phyloP scores from a whole-genome alignment of 2,797 vertebrate genomes.

The Chaenodraco wilsoni region DNA sequence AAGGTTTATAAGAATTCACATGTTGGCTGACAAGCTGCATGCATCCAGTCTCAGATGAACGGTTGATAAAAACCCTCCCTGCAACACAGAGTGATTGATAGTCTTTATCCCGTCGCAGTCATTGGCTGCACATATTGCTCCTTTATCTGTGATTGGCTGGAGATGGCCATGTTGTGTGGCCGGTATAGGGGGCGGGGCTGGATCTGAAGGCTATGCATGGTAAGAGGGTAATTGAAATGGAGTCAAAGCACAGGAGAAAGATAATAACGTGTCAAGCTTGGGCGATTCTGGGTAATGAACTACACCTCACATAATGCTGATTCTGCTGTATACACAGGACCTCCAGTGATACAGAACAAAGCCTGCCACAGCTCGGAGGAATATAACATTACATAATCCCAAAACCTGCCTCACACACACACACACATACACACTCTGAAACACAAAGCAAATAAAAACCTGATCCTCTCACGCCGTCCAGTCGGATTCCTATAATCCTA shows the following conservation, averaged over 20 bases:
- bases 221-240: conserved; percentile 88
- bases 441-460: conserved; percentile 33
- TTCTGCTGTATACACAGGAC: conserved; percentile 78
- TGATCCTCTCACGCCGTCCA: conserved; percentile 39
- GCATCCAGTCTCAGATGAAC: conserved; percentile 60
- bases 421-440: conserved; percentile 16
- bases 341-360: conserved; percentile 77
- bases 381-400: conserved; percentile 73
- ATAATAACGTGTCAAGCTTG: conserved; percentile 87
- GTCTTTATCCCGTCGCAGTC: conserved; percentile 66
- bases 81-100: conserved; percentile 68
- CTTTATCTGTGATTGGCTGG: conserved; percentile 66
- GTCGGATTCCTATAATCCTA: conserved; percentile 46
- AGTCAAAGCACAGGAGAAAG: conserved; percentile 85
- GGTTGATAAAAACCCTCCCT: conserved; percentile 68
- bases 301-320: conserved; percentile 84
- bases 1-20: conserved; percentile 69
- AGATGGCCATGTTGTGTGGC: conserved; percentile 64
- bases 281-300: conserved; percentile 84
- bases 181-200: conserved; percentile 31
- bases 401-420: conserved; percentile 44
- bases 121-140: conserved; percentile 69
- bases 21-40: conserved; percentile 64
- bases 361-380: conserved; percentile 60
- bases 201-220: conserved; percentile 76